These are phyloP conservation scores for Anisognathus igniventris DNA, from an alignment of 2,797 vertebrate genomes.

Conservation along the genomic window DNA sequence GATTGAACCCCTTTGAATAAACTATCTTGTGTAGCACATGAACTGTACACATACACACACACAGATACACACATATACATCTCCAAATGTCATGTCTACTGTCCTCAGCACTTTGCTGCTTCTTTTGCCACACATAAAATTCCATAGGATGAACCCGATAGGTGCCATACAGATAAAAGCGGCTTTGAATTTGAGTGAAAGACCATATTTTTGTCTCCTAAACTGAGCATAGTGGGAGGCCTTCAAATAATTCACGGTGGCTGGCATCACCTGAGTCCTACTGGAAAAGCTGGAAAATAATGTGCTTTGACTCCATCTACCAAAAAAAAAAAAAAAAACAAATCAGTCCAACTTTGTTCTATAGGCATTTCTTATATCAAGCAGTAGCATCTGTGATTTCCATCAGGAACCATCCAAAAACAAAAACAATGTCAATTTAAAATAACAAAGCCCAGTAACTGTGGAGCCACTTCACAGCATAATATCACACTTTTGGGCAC, in stretches of 20 bases:
- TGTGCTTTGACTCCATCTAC: neutral
- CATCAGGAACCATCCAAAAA: neutral
- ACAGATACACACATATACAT: too few relatives aligned
- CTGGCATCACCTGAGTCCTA: neutral
- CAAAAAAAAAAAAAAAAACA: neutral
- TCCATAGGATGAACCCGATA: conserved; percentile 20
- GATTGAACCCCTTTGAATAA: neutral
- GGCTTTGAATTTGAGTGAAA: neutral
- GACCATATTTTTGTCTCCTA: neutral
- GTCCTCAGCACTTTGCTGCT: neutral
- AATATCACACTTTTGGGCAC: neutral
- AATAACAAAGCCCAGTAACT: neutral
- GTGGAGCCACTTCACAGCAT: neutral
- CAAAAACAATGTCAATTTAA: neutral
- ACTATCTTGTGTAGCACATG: neutral
- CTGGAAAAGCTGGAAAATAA: neutral
- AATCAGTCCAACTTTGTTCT: neutral
- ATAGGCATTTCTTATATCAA: neutral
- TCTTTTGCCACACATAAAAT: conserved; percentile 17
- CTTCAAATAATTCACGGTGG: conserved; percentile 15
- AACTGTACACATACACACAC: neutral
- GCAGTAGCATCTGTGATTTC: neutral
- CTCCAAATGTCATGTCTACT: neutral
- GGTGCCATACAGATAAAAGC: neutral
- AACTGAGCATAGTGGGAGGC: neutral